Conservation (phyloP, 2,113 vertebrate genomes). For the Gobiocypris rarus region DNA sequence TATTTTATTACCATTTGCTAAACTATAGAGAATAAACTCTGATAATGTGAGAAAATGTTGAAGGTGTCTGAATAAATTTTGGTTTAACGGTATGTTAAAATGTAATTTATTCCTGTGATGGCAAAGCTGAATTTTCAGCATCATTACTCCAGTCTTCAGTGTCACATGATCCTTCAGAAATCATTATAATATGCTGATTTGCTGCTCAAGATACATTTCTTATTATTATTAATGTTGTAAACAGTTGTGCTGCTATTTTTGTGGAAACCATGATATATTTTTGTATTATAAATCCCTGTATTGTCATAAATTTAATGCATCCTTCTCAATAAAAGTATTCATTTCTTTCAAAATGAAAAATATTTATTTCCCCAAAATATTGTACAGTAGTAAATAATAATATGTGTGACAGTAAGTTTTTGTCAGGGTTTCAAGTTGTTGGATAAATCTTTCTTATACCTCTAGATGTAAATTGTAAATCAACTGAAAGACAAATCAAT, state of each 20-base stretch:
- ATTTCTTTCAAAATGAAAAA: not conserved
- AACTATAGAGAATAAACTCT: too few species aligned
- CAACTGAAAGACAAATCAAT: not conserved
- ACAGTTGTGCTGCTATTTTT: not conserved
- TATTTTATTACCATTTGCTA: too few species aligned
- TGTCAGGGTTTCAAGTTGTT: too few species aligned
- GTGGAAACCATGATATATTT: not conserved
- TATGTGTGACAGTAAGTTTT: not conserved
- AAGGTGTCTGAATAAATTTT: too few species aligned
- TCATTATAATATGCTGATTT: not conserved
- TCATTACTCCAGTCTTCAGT: not conserved
- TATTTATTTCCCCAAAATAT: not conserved
- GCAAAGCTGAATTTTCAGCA: not conserved
- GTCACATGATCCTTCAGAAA: not conserved
- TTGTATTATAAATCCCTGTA: not conserved
- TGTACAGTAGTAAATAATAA: not conserved
- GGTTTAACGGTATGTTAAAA: not conserved
- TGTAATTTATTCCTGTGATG: not conserved
- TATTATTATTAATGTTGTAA: not conserved
- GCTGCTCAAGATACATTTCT: not conserved
- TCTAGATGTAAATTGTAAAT: not conserved
- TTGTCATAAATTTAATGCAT: not conserved
- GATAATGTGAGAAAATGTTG: too few species aligned
- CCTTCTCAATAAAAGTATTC: not conserved
- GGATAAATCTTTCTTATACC: not conserved